A percentile compares a stretch with the other conserved stretches of the same genome.
phyloP scores from a whole-genome alignment of 2,113 vertebrate species.

The Solea solea region DNA sequence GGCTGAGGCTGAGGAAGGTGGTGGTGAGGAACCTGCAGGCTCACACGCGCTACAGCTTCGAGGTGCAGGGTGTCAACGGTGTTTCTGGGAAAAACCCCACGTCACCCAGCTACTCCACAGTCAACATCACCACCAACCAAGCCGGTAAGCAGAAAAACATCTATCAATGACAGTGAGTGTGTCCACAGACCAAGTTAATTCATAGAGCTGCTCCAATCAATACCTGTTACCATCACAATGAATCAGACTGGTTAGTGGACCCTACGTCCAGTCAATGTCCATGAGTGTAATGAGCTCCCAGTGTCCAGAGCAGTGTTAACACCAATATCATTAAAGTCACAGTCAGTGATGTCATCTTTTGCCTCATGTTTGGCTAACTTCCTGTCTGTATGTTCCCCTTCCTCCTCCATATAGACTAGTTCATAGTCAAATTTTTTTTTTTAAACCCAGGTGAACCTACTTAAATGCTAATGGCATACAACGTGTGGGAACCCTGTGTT shows the following conservation, averaged over 20 bases:
- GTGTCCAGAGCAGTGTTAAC: conserved; percentile 33
- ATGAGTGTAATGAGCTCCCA: conserved; percentile 49
- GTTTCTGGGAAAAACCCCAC: conserved; percentile 91
- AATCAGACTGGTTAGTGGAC: conserved; percentile 45
- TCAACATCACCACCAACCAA: conserved; percentile 99
- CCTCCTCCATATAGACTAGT: too few relatives aligned
- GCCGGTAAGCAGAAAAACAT: conserved; percentile 85
- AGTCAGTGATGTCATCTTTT: too few relatives aligned
- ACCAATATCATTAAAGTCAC: background rate
- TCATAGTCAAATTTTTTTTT: too few relatives aligned
- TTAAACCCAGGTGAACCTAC: too few relatives aligned
- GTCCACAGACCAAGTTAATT: conserved; percentile 53
- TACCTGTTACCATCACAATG: conserved; percentile 64
- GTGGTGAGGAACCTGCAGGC: conserved; percentile 96
- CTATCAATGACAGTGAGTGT: conserved; percentile 24
- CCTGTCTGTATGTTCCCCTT: too few relatives aligned
- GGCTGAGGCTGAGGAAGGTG: conserved; percentile 89
- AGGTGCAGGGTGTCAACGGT: conserved; percentile 96
- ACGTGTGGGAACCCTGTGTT: too few relatives aligned
- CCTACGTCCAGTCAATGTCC: conserved; percentile 54
- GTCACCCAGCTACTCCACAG: conserved; percentile 88
- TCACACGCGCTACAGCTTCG: conserved; percentile 97
- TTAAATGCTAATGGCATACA: too few relatives aligned
- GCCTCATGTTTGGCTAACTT: too few relatives aligned
- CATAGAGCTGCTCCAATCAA: conserved; percentile 59